A percentile compares a stretch with the other conserved stretches of the same genome.
phyloP scores from a whole-genome alignment of 2,888 invertebrate species.

The Maniola hyperantus region DNA sequence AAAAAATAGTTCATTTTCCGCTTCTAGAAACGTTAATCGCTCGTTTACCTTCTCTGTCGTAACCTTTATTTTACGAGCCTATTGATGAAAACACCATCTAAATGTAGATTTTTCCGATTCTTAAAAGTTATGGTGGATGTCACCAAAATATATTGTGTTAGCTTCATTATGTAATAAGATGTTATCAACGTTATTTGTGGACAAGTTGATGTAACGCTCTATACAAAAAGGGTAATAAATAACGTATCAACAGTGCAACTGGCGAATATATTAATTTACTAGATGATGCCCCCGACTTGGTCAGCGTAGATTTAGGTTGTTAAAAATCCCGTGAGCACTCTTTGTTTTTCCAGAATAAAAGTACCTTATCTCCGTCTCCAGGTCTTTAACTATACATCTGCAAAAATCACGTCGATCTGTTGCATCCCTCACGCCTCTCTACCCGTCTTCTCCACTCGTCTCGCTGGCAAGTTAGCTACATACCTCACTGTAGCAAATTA shows the following conservation, averaged over 20 bases:
- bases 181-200: not conserved
- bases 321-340: too few relatives aligned
- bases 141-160: constrained; percentile 2
- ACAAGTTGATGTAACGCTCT: not conserved
- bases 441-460: too few relatives aligned
- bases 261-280: too few relatives aligned
- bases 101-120: constrained; percentile 4
- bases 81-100: not conserved
- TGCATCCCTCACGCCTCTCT: too few relatives aligned
- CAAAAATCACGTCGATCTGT: too few relatives aligned
- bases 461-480: too few relatives aligned
- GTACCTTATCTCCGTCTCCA: too few relatives aligned
- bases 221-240: not conserved
- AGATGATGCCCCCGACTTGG: too few relatives aligned
- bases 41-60: not conserved
- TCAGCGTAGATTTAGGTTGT: too few relatives aligned
- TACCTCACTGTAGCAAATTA: too few relatives aligned
- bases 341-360: too few relatives aligned
- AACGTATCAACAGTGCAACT: not conserved
- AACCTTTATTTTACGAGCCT: constrained; percentile 2
- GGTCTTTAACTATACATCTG: too few relatives aligned
- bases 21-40: constrained; percentile 1
- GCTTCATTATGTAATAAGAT: not conserved
- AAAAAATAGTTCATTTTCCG: not conserved
- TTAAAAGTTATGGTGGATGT: not conserved